Conservation (phyloP, 2,113 vertebrate genomes). For the Leptodactylus fuscus region DNA sequence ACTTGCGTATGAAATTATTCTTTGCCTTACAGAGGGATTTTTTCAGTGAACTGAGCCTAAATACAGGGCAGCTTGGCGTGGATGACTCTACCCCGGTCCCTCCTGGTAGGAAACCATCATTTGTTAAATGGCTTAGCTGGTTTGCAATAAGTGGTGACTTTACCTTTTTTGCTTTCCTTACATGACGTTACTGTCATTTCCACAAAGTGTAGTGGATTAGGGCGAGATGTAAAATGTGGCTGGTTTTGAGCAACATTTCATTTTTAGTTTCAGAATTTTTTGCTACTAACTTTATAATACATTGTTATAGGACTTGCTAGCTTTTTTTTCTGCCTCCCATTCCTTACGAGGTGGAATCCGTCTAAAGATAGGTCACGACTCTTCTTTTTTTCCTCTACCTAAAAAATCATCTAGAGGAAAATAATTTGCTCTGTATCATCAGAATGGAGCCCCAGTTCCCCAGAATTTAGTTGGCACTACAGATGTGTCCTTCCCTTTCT, state of each 20-base stretch:
- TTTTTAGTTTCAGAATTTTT: neutral
- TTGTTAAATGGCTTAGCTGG: no score
- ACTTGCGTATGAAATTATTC: neutral
- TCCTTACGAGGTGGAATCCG: no score
- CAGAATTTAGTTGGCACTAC: no score
- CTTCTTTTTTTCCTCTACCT: no score
- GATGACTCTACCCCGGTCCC: slow-evolving; percentile 90
- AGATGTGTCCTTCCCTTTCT: no score
- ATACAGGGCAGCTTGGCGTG: slow-evolving; percentile 87
- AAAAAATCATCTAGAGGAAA: no score
- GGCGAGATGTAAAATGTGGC: neutral
- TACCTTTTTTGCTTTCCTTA: neutral
- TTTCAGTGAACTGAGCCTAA: slow-evolving; percentile 87
- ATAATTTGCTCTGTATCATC: no score
- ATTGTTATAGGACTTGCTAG: no score
- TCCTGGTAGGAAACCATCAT: slow-evolving; percentile 77
- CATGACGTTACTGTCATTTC: neutral
- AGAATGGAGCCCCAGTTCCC: neutral
- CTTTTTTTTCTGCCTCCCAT: no score
- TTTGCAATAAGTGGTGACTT: neutral
- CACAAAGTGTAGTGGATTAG: neutral
- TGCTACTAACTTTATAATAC: no score
- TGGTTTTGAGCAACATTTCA: neutral
- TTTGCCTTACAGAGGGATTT: slow-evolving; percentile 44
- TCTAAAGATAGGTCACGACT: no score